Conservation (phyloP, 2,888 invertebrate species). For the Netelia melanura region DNA sequence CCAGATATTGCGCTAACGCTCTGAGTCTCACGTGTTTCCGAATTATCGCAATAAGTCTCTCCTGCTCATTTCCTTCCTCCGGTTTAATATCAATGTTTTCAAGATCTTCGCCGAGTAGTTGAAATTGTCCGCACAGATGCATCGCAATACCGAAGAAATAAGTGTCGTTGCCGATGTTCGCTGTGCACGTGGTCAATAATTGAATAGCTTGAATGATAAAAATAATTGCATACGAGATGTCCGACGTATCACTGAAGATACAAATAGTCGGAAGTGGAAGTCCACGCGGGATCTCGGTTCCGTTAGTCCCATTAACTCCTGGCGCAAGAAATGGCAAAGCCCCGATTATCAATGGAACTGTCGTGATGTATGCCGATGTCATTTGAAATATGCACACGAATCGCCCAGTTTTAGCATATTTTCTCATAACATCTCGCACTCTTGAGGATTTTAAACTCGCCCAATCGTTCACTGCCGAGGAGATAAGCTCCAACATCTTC, state of each 20-base stretch:
- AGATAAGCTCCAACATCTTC: slow-evolving; percentile 58
- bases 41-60: slow-evolving; percentile 37
- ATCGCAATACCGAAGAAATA: slow-evolving; percentile 63
- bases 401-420: slow-evolving; percentile 55
- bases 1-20: slow-evolving; percentile 55
- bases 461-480: slow-evolving; percentile 67
- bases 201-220: slow-evolving; percentile 63
- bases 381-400: slow-evolving; percentile 62
- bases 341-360: slow-evolving; percentile 46
- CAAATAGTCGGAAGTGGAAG: slow-evolving; percentile 63
- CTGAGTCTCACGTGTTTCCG: slow-evolving; percentile 55
- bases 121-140: slow-evolving; percentile 66
- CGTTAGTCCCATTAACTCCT: slow-evolving; percentile 6
- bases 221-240: slow-evolving; percentile 48
- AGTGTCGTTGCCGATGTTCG: slow-evolving; percentile 62
- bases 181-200: slow-evolving; percentile 63
- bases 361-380: slow-evolving; percentile 51
- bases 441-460: slow-evolving; percentile 22
- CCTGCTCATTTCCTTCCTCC: slow-evolving; percentile 9
- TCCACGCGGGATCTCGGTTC: slow-evolving; percentile 18
- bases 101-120: slow-evolving; percentile 48
- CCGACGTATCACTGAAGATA: slow-evolving; percentile 47
- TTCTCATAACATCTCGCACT: slow-evolving; percentile 60
- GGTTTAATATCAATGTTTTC: slow-evolving; percentile 28
- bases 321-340: slow-evolving; percentile 53